Conservation (phyloP, 1,140 invertebrate genomes). For the Lepidotrigona ventralis region DNA sequence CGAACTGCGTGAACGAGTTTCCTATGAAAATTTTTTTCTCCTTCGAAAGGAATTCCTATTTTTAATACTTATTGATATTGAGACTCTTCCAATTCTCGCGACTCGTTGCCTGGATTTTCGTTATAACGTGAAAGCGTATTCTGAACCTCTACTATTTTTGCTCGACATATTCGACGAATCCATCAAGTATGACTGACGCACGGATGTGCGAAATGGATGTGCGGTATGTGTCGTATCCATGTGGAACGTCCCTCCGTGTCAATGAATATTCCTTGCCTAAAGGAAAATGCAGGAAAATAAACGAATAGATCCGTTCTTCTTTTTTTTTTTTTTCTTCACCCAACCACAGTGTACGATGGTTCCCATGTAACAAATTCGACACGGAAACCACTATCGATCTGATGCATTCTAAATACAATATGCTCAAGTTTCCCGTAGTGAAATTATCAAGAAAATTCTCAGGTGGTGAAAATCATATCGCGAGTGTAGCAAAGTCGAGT, state of each 20-base stretch:
- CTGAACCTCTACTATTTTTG: neutral
- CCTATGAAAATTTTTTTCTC: neutral
- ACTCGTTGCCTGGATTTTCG: neutral
- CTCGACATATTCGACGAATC: neutral
- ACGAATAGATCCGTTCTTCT: neutral
- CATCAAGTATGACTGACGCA: neutral
- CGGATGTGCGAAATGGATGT: slow-evolving; percentile 3
- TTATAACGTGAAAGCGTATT: too few species aligned
- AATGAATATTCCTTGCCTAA: neutral
- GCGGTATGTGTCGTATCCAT: neutral
- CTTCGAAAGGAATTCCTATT: neutral
- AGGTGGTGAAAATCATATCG: neutral
- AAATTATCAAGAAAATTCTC: neutral
- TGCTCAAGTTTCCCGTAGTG: too few species aligned
- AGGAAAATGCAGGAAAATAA: neutral
- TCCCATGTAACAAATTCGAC: neutral
- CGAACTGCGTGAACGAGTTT: neutral
- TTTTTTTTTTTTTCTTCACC: neutral
- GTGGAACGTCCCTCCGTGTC: neutral
- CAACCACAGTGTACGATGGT: neutral
- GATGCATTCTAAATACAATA: neutral
- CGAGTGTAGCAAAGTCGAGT: neutral
- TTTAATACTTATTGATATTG: slow-evolving; percentile 1
- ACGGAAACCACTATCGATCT: neutral
- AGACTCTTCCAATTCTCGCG: too few species aligned